Evolutionary conservation across 2,797 vertebrate genomes (phyloP), one percentile per base, ranked within the genome.

Genomic region (Hapalemur alaotrensis): DNA sequence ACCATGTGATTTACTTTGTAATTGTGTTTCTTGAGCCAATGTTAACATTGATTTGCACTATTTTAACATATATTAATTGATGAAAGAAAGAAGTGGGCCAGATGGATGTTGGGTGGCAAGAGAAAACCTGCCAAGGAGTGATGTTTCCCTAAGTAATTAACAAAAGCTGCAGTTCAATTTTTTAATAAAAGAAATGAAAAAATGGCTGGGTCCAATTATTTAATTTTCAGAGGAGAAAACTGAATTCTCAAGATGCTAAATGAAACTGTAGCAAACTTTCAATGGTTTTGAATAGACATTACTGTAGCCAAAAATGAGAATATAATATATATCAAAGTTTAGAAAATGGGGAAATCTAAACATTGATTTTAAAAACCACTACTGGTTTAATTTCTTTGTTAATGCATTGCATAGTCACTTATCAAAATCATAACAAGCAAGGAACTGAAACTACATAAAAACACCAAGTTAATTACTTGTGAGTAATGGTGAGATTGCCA

Each of bases 181-280:
- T 92, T 97, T 65, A 90, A 93, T 93, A 84, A 92, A 30, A 89
- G 14, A 96, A 86, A 73, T 84, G 20, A 57, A 80, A 75, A 57
- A 48, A 35, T 72, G 15, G 9, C 14, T 72, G 20, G 67, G 38
- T 52, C 14, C 9, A 65, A 50, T 84, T 38, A 94, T 81, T 25
- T 82, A 83, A 91, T 82, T 94, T 94, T 78, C 59, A 91, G 38
- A 96, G 35, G 35, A 93, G 50, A 85, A 95, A 87, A 84, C 4
- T 32, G 69, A 76, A 92, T 61, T 63, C 5, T 93, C 46, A 81
- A 94, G 38, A 89, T 78, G 38, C 9, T 94, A 63, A 72, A 22
- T 63, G 11, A 41, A 84, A 87, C 75, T 87, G 94, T 70, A 80
- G 18, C 13, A 87, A 95, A 80, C 52, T 65, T 22, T 75, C 80